Evolutionary conservation across 2,888 invertebrate species (phyloP).

Genomic region (Drosophila acutilabella): DNA sequence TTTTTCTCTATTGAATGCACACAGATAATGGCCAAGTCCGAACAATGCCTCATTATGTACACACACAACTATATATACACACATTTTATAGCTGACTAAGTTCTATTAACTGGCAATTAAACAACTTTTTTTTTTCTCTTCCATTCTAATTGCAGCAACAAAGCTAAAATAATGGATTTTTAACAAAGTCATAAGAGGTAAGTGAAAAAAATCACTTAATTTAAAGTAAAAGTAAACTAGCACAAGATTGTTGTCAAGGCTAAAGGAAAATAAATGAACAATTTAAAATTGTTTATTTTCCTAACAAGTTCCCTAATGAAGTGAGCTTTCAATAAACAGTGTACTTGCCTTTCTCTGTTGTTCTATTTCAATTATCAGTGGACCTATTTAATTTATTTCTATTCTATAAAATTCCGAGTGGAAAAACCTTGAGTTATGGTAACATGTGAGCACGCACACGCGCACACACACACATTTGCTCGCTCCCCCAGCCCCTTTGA

Average conservation of each 20-base stretch:
- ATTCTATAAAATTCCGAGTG: constrained; percentile 3
- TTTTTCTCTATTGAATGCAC: constrained; percentile 37
- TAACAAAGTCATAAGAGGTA: constrained; percentile 67
- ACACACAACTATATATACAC: constrained; percentile 4
- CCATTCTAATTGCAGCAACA: constrained; percentile 65
- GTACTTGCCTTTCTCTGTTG: neutral
- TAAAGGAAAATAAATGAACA: neutral
- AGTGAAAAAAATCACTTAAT: constrained; percentile 21
- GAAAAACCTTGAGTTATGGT: constrained; percentile 49
- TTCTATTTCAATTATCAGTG: constrained; percentile 1
- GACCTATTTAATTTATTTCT: constrained; percentile 5
- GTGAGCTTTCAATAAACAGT: too few relatives aligned
- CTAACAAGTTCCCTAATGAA: too few relatives aligned
- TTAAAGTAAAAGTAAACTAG: constrained; percentile 1
- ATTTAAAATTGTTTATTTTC: too few relatives aligned
- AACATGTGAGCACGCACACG: constrained; percentile 1
- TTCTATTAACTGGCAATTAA: constrained; percentile 41
- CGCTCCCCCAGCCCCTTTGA: neutral
- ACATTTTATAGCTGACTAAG: constrained; percentile 17
- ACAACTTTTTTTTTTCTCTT: constrained; percentile 32
- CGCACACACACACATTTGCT: neutral
- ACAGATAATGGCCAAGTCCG: constrained; percentile 30
- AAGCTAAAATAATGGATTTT: constrained; percentile 70
- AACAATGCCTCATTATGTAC: constrained; percentile 32
- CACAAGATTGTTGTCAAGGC: neutral